phyloP scores from a whole-genome alignment of 2,888 invertebrate genomes.

The Phengaris arion region DNA sequence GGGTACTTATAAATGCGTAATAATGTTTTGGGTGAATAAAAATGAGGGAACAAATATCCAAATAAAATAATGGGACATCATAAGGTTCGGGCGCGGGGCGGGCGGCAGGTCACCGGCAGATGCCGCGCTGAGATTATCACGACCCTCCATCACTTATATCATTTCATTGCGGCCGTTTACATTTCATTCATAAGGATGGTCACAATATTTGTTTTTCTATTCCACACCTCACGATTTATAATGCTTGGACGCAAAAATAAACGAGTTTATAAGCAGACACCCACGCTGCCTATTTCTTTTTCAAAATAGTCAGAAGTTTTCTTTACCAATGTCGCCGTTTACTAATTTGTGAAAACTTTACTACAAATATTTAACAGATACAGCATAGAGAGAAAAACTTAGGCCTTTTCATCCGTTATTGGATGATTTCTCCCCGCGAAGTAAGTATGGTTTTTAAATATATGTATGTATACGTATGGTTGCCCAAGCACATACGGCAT shows the following conservation, averaged over 20 bases:
- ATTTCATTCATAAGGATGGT: conserved; percentile 59
- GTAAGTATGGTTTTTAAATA: no score
- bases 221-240: conserved; percentile 25
- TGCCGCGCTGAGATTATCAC: conserved; percentile 69
- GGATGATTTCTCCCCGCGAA: no score
- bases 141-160: conserved; percentile 69
- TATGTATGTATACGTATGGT: no score
- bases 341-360: not conserved
- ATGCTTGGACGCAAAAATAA: conserved; percentile 13
- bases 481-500: no score
- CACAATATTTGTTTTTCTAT: conserved; percentile 35
- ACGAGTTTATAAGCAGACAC: not conserved
- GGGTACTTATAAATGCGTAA: conserved; percentile 73
- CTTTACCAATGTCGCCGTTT: not conserved
- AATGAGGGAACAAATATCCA: conserved; percentile 74
- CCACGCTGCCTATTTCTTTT: not conserved
- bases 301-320: not conserved
- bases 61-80: conserved; percentile 71
- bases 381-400: no score
- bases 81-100: conserved; percentile 53
- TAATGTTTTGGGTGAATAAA: conserved; percentile 72
- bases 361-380: no score
- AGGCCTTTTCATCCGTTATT: no score
- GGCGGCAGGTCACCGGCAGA: conserved; percentile 51
- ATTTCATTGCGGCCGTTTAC: conserved; percentile 75